Percentiles rank a stretch among this genome's conserved stretches.
These are phyloP conservation scores for Tamias sibiricus DNA, from an alignment of 2,113 vertebrate genomes.

Conservation along the genomic window DNA sequence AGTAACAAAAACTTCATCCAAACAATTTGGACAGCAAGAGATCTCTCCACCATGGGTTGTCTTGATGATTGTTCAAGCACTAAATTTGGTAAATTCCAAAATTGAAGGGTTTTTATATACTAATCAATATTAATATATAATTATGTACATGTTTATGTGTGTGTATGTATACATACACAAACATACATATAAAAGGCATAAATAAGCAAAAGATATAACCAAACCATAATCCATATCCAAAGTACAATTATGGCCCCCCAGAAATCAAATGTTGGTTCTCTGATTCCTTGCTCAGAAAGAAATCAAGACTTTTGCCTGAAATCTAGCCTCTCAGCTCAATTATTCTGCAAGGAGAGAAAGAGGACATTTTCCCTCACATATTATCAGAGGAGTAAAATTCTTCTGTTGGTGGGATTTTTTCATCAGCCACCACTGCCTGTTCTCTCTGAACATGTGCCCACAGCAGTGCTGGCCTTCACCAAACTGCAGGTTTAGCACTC, in stretches of 20 bases:
- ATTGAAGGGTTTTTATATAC: neutral
- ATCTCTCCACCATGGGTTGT: neutral
- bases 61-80: neutral
- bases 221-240: neutral
- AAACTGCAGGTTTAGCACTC: neutral
- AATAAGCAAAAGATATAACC: neutral
- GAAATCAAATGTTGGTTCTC: neutral
- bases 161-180: neutral
- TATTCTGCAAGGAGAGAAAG: neutral
- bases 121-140: neutral
- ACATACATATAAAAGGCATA: neutral
- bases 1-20: neutral
- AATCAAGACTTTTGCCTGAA: neutral
- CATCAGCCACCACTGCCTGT: neutral
- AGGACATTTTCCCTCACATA: neutral
- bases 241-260: neutral
- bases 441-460: neutral
- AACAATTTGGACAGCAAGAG: neutral
- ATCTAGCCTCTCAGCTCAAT: neutral
- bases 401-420: neutral
- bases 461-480: neutral
- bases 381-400: neutral
- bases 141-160: neutral
- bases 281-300: neutral
- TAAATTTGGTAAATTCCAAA: neutral